These are phyloP conservation scores for Cervus canadensis DNA, from an alignment of 2,113 vertebrate species.

Conservation along the genomic window DNA sequence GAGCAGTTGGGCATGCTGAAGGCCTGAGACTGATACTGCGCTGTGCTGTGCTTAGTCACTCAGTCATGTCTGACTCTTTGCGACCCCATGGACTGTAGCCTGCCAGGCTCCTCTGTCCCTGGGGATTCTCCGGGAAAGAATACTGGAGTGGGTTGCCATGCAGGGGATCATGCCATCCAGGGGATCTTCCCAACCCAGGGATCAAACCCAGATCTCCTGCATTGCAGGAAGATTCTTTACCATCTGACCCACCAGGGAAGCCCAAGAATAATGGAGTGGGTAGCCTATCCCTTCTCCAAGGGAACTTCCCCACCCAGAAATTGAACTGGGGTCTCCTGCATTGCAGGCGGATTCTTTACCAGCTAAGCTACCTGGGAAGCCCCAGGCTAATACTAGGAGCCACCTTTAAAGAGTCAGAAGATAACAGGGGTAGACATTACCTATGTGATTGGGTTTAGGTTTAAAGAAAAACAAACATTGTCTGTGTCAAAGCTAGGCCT, in stretches of 20 bases:
- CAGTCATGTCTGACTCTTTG: not conserved
- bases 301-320: not conserved
- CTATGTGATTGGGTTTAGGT: not conserved
- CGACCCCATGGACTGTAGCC: not conserved
- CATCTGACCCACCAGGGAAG: not conserved
- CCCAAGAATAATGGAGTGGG: not conserved
- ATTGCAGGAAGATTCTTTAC: not conserved
- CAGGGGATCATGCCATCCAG: not conserved
- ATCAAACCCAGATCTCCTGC: not conserved
- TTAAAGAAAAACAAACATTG: not conserved
- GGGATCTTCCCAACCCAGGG: not conserved
- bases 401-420: not conserved
- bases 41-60: not conserved
- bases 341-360: not conserved
- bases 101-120: not conserved
- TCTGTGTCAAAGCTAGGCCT: not conserved
- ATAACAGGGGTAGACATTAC: not conserved
- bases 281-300: not conserved
- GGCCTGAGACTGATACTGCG: not conserved
- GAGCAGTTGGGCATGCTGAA: not conserved
- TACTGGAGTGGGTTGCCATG: not conserved
- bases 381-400: not conserved
- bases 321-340: rapidly evolving
- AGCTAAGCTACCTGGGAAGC: not conserved
- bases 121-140: not conserved